Evolutionary conservation across 2,888 invertebrate species (phyloP), one percentile per base, ranked within the genome.

Genomic region (Caenorhabditis sp.): DNA sequence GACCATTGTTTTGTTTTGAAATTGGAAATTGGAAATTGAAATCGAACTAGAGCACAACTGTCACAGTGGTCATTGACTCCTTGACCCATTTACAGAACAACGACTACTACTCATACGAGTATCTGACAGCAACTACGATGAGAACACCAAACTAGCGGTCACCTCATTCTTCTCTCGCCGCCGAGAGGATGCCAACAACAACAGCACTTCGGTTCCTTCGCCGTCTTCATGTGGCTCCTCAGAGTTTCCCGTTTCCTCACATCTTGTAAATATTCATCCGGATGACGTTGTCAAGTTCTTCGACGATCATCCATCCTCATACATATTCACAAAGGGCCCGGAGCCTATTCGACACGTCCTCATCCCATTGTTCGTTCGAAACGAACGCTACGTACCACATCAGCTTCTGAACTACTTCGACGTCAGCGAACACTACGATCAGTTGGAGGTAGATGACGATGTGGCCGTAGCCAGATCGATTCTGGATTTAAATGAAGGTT

Each of bases 61-160:
- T 55, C 40, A 40, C n/a, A n/a, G n/a, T 40, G 40, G 2, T n/a
- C 35, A 35, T 24, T 50, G 58, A 69, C 50, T 22, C 22, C 55
- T 47, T 69, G 40, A 56, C 56, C 60, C 24, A 40, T n/a, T 68
- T 80, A 8, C 81, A 81, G 81, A 76, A 81, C 81, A 77, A 81
- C 81, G 81, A 76, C 81, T 60, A 81, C 71, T 80, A 62, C 81
- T 81, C 76, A 76, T 81, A 81, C 81, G 76, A 81, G 81, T 81
- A 65, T 81, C 76, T 81, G 81, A 81, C 55, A 26, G 28, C 20
- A 69, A 74, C 64, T 64, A 74, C 47, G 80, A 80, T 24, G 79
- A 79, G 20, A 72, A 80, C 50, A 80, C 80, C 11, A 68, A 68
- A 32, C 56, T 72, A 80, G 64, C 68, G 28, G 80, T 80, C 64